phyloP scores from a whole-genome alignment of 2,888 invertebrate species.

The Pseudanteris insignis region DNA sequence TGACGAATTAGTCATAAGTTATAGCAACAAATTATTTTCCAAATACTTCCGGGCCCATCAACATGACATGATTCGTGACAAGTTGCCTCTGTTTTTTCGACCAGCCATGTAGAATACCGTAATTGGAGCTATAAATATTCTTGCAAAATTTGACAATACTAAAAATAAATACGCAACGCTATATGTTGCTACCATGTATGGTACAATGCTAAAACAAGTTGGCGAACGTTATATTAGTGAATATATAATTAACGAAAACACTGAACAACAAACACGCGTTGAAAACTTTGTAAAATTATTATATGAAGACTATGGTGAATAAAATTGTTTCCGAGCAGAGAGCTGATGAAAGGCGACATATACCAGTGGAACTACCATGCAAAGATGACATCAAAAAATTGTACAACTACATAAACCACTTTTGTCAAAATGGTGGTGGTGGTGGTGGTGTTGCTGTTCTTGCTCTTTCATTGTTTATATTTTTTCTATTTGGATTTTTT shows the following conservation, averaged over 20 bases:
- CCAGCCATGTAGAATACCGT: too few species aligned
- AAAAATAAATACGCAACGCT: neutral
- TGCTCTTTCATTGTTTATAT: too few species aligned
- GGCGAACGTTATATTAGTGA: neutral
- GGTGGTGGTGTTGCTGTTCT: too few species aligned
- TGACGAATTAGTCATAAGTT: neutral
- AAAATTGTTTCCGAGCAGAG: slow-evolving; percentile 3
- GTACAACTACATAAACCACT: neutral
- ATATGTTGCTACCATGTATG: neutral
- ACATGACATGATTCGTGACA: neutral
- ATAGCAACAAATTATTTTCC: neutral
- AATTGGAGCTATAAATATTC: neutral
- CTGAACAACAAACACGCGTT: neutral
- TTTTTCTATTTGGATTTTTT: too few species aligned
- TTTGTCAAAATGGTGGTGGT: too few species aligned
- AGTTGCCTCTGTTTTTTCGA: too few species aligned
- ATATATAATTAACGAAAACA: neutral
- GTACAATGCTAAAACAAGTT: neutral
- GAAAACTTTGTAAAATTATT: slow-evolving; percentile 5
- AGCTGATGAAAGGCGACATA: neutral
- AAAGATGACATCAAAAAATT: slow-evolving; percentile 2
- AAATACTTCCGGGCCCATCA: neutral
- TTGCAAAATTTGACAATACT: neutral
- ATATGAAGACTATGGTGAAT: neutral
- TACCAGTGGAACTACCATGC: neutral